phyloP scores from a whole-genome alignment of 2,888 invertebrate species.

The Cheilosia variabilis region DNA sequence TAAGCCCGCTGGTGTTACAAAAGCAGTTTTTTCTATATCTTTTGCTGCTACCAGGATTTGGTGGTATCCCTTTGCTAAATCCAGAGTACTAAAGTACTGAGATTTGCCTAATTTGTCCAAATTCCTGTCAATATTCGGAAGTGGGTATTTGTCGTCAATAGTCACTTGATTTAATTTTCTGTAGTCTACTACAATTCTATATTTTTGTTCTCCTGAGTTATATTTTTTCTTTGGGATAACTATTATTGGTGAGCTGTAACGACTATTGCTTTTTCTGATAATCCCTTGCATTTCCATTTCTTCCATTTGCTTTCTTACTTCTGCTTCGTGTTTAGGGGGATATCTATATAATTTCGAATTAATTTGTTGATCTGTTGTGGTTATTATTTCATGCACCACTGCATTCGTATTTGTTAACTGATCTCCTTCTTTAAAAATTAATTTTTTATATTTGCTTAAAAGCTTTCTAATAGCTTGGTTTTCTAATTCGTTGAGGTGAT shows the following conservation, averaged over 20 bases:
- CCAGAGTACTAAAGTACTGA: background rate
- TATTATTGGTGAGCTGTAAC: slow-evolving; percentile 37
- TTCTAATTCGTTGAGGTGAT: too few relatives aligned
- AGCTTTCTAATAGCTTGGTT: too few relatives aligned
- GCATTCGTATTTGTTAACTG: background rate
- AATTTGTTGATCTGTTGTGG: slow-evolving; percentile 15
- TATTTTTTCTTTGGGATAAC: too few relatives aligned
- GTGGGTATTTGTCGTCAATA: too few relatives aligned
- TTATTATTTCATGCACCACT: slow-evolving; percentile 18
- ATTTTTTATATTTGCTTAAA: slow-evolving; percentile 6
- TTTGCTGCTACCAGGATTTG: slow-evolving; percentile 1
- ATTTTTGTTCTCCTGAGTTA: too few relatives aligned
- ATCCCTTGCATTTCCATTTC: slow-evolving; percentile 37
- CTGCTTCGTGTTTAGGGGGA: slow-evolving; percentile 21
- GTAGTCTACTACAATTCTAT: background rate
- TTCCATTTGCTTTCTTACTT: slow-evolving; percentile 34
- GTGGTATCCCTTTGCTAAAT: background rate
- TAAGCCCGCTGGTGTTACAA: background rate
- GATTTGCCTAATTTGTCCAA: background rate
- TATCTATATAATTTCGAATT: slow-evolving; percentile 40
- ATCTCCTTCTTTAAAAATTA: slow-evolving; percentile 21
- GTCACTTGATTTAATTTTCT: too few relatives aligned
- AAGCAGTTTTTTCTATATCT: too few relatives aligned
- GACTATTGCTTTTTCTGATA: slow-evolving; percentile 38
- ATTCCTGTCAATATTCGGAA: too few relatives aligned